Evolutionary conservation across 92 coral and sea anemone genomes (phyloP), one percentile per base, ranked within the genome.

Genomic region (Epizoanthus illoricatus): DNA sequence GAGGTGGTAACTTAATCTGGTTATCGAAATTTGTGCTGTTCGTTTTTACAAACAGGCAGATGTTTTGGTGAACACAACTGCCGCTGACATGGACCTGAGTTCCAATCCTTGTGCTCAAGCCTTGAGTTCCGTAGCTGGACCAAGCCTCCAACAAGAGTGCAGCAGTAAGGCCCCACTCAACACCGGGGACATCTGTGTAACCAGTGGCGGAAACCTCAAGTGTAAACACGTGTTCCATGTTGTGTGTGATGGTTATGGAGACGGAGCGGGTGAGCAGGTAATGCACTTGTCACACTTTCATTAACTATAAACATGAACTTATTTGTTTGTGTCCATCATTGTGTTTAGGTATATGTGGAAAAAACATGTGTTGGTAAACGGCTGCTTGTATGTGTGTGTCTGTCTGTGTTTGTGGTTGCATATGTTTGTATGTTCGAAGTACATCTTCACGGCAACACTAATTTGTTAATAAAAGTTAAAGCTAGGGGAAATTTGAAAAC

Each of bases 71-170:
- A 85, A 85, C 79, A 69, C 84, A 69, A 85, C 88, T 4, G 67
- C 84, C 8, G 57, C 64, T 61, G 69, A 85, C 17, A 74, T 85
- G 65, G 24, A 85, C 13, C 69, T 85, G 7, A 58, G 55, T 45
- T 73, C 81, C 19, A 85, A 85, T 61, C 88, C 88, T 2, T 79
- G 88, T 69, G 76, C 84, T 10, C 43, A 17, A 71, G 88, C 88
- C 18, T 28, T 85, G 8, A 79, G 88, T 45, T 41, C 40, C 6
- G 69, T 9, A 59, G 88, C 88, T 8, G 88, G 88, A 68, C 88
- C 88, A 7, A n/a, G 61, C n/a, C 84, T 85, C 39, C 88, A 85
- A 69, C 68, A 69, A 23, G 73, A 85, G 39, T 85, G 88, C 24
- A 78, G 17, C 39, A 41, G 23, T 20, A 59, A 78, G 20, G 88